Base-by-base conservation (phyloP, 2,113 vertebrate species). In the Panthera leo region DNA sequence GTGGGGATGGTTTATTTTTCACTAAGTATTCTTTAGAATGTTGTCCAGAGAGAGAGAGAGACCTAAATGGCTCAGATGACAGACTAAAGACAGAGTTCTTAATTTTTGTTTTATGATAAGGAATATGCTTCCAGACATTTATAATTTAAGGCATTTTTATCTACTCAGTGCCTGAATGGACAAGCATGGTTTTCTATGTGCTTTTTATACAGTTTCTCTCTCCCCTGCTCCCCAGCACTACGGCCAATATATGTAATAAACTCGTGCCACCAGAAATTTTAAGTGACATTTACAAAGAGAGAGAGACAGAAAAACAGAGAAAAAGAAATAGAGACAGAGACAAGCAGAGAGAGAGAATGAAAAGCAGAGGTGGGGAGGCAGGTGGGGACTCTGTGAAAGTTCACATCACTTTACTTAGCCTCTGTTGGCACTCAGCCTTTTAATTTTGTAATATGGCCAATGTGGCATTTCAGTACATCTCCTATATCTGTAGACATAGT, bases 401-500 rank as follows among this genome's bases (percentile, higher is more conserved):
- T 36, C 16, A 29, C 5, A 5, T 13, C 29, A 25, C 31, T 19
- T 75, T 53, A 8, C 4, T 1, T 7, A 21, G 42, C 23, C 39
- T 25, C 18, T 42, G 48, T 27, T 5, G 5, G 14, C 7, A 18
- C 5, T 31, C 1, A 5, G 2, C 5, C 29, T 63, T 61, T 87
- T 39, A 53, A 27, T 27, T 51, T 13, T 76, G 31, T 48, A 48
- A 34, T 1, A 5, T 2, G 73, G 42, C 42, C 55, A 42, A 0
- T 2, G 19, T 5, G 53, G 18, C 34, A 34, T 45, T 78, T 36
- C 0, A 1, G 19, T 1, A 0, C 7, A 1, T 27, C 29, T 78
- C 53, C 7, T 36, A 10, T 1, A n/a, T 29, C 25, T 2, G 45
- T 7, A 16, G 58, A 25, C n/a, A 29, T 1, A 19, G 84, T 15